Evolutionary conservation across 1,140 invertebrate genomes (phyloP).

Genomic region (Rhopalosiphum maidis): DNA sequence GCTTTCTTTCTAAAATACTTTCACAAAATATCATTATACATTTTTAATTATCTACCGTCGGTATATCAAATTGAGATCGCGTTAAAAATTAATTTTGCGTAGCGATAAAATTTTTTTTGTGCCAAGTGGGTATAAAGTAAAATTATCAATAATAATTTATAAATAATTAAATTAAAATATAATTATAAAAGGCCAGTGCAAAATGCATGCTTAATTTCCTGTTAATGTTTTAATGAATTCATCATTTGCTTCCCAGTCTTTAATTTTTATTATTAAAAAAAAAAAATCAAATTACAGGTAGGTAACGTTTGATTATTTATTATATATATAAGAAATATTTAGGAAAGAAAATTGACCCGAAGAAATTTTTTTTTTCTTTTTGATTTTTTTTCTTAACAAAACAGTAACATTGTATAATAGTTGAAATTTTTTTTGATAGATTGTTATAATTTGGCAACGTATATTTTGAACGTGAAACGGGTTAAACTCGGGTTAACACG

Average conservation of each 20-base stretch:
- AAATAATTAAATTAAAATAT: slow-evolving; percentile 42
- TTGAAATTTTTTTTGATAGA: slow-evolving; percentile 23
- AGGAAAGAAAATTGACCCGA: slow-evolving; percentile 32
- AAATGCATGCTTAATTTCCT: slow-evolving; percentile 58
- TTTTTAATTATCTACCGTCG: slow-evolving; percentile 32
- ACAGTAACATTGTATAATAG: slow-evolving; percentile 16
- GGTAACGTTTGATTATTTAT: slow-evolving; percentile 33
- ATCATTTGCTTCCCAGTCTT: slow-evolving; percentile 56
- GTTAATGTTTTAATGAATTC: slow-evolving; percentile 48
- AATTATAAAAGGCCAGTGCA: slow-evolving; percentile 57
- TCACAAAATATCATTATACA: slow-evolving; percentile 42
- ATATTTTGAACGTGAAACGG: slow-evolving; percentile 3
- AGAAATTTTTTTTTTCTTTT: background rate
- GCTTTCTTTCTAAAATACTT: slow-evolving; percentile 47
- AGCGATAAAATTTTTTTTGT: slow-evolving; percentile 51
- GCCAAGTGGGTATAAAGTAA: slow-evolving; percentile 47
- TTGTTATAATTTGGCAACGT: slow-evolving; percentile 30
- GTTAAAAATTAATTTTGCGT: slow-evolving; percentile 52
- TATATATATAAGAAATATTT: background rate
- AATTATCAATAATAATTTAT: slow-evolving; percentile 19
- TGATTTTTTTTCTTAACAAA: slow-evolving; percentile 34
- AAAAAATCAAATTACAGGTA: slow-evolving; percentile 28
- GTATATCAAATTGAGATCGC: slow-evolving; percentile 54
- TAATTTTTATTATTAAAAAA: slow-evolving; percentile 46
- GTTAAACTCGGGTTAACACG: background rate